phyloP scores from a whole-genome alignment of 2,113 vertebrate species.

The Mormyrus lacerda region DNA sequence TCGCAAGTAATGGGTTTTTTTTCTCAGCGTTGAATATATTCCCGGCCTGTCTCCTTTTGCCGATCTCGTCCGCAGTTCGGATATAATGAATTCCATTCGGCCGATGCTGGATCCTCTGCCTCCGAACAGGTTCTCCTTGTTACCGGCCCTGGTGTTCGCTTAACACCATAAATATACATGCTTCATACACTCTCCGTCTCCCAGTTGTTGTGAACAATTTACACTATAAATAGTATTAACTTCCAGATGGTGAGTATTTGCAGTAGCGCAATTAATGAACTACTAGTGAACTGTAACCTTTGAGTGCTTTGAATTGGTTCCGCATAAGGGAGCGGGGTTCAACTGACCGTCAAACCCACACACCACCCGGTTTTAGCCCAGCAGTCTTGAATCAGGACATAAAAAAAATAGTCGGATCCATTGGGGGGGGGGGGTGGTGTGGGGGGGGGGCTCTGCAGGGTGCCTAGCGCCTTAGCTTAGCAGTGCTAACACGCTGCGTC shows the following conservation, averaged over 20 bases:
- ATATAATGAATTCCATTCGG: constrained; percentile 81
- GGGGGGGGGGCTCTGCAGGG: constrained; percentile 54
- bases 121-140: constrained; percentile 83
- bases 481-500: constrained; percentile 73
- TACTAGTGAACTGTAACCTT: not conserved
- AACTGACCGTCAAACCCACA: not conserved
- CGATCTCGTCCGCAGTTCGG: constrained; percentile 71
- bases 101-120: constrained; percentile 73
- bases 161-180: constrained; percentile 50
- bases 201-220: not conserved
- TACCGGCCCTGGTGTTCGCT: constrained; percentile 59
- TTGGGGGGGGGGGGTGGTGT: too few relatives aligned
- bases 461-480: constrained; percentile 75
- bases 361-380: not conserved
- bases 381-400: not conserved
- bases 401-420: not conserved
- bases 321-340: not conserved
- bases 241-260: not conserved
- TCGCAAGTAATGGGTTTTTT: constrained; percentile 91
- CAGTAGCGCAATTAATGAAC: not conserved
- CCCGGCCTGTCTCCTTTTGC: constrained; percentile 80
- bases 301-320: not conserved
- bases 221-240: not conserved
- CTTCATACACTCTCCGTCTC: constrained; percentile 30
- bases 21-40: constrained; percentile 88